These are phyloP conservation scores for Thamnaconus septentrionalis DNA, from an alignment of 2,113 vertebrate genomes.

Conservation along the genomic window DNA sequence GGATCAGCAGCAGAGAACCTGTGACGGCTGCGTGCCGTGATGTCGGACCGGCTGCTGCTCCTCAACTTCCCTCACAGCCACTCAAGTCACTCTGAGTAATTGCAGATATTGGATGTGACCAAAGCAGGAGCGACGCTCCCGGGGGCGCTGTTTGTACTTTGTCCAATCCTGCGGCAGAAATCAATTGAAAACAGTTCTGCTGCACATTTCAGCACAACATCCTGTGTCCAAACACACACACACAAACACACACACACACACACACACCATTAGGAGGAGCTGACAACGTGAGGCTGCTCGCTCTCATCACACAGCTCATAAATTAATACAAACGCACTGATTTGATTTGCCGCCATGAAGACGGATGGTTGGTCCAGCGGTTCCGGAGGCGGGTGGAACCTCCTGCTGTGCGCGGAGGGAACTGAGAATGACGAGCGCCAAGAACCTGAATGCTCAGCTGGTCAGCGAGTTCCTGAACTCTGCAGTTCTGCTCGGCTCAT, in stretches of 20 bases:
- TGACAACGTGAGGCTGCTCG: not conserved
- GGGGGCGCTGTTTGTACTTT: conserved; percentile 29
- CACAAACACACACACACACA: too few relatives aligned
- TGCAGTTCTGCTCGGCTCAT: too few relatives aligned
- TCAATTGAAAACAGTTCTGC: conserved; percentile 45
- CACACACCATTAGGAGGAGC: not conserved
- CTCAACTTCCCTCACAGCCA: conserved; percentile 17
- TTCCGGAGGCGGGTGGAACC: not conserved
- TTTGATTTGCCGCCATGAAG: conserved; percentile 11
- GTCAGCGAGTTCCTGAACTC: too few relatives aligned
- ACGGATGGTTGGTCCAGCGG: not conserved
- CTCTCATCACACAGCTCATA: not conserved
- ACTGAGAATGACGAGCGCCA: too few relatives aligned
- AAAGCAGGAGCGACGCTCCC: conserved; percentile 34
- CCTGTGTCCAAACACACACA: not conserved
- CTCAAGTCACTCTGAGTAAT: conserved; percentile 38
- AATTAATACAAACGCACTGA: not conserved
- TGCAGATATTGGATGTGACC: conserved; percentile 48
- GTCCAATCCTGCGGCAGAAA: conserved; percentile 36
- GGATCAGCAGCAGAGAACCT: too few relatives aligned
- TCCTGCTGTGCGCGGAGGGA: not conserved
- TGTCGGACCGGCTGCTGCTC: not conserved
- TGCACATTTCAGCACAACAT: conserved; percentile 14
- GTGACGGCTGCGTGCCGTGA: not conserved
- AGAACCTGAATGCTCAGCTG: too few relatives aligned